Percentiles rank a stretch among this genome's conserved stretches.
These are phyloP conservation scores for Lamprologus callipterus DNA, from an alignment of 2,113 vertebrate species.

Conservation along the genomic window DNA sequence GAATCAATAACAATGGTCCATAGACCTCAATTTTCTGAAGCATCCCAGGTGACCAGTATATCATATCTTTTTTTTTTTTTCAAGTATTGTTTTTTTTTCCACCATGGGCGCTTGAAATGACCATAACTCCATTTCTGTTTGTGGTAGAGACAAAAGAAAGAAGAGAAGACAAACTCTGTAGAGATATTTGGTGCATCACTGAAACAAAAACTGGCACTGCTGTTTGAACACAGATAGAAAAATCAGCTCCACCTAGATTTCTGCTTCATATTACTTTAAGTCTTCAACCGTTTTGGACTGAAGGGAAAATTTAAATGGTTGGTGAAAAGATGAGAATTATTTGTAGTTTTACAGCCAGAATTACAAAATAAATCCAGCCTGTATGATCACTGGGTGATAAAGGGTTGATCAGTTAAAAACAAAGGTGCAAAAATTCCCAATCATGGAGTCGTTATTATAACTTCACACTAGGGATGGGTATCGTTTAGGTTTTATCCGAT, in stretches of 20 bases:
- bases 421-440: neutral
- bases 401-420: neutral
- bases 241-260: neutral
- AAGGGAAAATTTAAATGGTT: neutral
- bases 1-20: neutral
- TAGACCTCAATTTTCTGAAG: neutral
- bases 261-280: neutral
- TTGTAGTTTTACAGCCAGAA: neutral
- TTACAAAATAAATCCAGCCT: neutral
- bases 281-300: accelerated
- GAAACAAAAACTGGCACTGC: neutral
- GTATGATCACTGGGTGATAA: accelerated
- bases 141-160: neutral
- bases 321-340: neutral
- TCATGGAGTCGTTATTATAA: neutral
- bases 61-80: neutral
- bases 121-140: neutral
- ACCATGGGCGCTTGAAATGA: neutral
- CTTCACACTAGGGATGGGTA: no score
- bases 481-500: no score
- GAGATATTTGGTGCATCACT: neutral
- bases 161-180: accelerated
- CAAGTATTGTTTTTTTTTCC: neutral
- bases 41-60: neutral
- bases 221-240: neutral